Base-by-base conservation (phyloP, 1,140 invertebrate genomes). In the Phenacoccus solenopsis region DNA sequence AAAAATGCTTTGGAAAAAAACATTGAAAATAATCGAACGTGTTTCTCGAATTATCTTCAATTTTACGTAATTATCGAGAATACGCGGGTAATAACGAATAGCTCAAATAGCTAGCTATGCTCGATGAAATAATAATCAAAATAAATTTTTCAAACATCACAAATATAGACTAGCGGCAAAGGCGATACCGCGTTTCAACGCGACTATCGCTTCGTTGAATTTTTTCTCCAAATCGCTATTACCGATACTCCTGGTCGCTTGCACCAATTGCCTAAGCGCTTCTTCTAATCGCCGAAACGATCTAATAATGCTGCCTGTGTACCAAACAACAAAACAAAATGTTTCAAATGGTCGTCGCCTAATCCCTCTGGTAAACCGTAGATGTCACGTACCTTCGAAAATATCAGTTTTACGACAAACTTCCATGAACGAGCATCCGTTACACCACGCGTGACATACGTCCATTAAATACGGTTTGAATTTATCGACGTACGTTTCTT, bases 151-250 rank as follows among this genome's bases (percentile, higher is more conserved):
- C n/a, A n/a, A n/a, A n/a, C n/a, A n/a, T n/a, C n/a, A 98, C 75
- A 99, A 85, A 83, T 99, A 99, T 13, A 99, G 85, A 80, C 94
- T 98, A 28, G 96, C 96, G 68, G 97, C 96, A 83, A 99, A 99
- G 22, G 98, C 94, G 80, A 99, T 99, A 78, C 99, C 97, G 74
- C 97, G 85, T 81, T 99, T 99, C 28, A 99, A 86, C 56, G 93
- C 78, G 76, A 90, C 89, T 70, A 98, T 96, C 7, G 90, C 91
- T 77, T 96, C 90, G 71, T 89, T 89, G 79, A 99, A 99, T 81
- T 98, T 98, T 74, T 91, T 90, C 82, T 98, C 96, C 71, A 99
- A 81, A 73, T 97, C 94, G 13, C 89, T 89, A 77, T 98, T 98
- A 16, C 96, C 96, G 73, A 99, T 98, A 74, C 91, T 94, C 82